Evolutionary conservation across 2,797 vertebrate genomes (phyloP), one percentile per base, ranked within the genome.

Genomic region (Aeoliscus strigatus): DNA sequence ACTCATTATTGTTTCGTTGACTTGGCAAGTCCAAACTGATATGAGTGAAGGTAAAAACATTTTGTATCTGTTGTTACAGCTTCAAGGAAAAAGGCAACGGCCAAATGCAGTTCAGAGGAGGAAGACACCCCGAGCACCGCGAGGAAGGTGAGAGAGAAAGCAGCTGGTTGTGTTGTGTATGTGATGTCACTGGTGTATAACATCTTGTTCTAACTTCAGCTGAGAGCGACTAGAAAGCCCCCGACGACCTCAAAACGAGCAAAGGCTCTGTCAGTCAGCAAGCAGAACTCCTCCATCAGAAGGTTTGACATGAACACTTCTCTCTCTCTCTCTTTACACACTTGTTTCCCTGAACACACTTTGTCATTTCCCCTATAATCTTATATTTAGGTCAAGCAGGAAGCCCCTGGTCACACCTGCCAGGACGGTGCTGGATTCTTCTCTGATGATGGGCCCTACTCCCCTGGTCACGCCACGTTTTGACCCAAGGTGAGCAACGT

Each of bases 381-480:
- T 4, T 72, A 36, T 13, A 2, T 62, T 36, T 42, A 90, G 88
- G 38, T 87, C 87, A 0, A 78, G 8, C 45, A 85, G 79, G 66
- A 87, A 83, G 41, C 79, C 80, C 1, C 1, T 87, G 62, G 43
- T 82, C 48, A 90, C 89, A 4, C 88, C 87, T 4, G 81, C 84
- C 17, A 75, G 84, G 34, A 75, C 26, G 39, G 33, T 82, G 34
- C 11, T 89, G 56, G 83, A 90, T 25, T 70, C 67, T 6, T 90
- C 87, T 8, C 1, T 87, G 12, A 28, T 88, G 35, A 83, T 89
- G 24, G 88, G 88, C 0, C 14, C 82, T 0, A 90, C 88, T 3
- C 88, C 88, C 1, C 81, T 90, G 0, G 2, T 89, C 45, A 90
- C 89, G 0, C 89, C 89, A 0, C 83, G 85, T 42, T 88, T 89